phyloP scores from a whole-genome alignment of 2,797 vertebrate species.

The Platyrinchus mystaceus region DNA sequence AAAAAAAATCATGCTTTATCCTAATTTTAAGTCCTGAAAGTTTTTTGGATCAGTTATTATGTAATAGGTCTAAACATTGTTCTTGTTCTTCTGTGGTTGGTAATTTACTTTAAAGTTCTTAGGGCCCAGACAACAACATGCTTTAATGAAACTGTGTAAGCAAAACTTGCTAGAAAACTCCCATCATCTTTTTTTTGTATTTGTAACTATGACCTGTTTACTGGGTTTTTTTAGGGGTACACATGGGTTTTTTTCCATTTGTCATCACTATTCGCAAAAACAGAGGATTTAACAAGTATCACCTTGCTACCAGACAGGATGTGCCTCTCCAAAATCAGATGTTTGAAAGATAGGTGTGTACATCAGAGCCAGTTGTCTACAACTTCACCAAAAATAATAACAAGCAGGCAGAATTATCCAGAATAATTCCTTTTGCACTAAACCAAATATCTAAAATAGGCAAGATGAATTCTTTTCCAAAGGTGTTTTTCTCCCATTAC shows the following conservation, averaged over 20 bases:
- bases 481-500: background rate
- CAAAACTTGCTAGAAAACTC: background rate
- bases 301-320: background rate
- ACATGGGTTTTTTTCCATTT: background rate
- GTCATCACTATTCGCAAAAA: background rate
- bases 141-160: background rate
- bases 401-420: background rate
- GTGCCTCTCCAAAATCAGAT: background rate
- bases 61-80: background rate
- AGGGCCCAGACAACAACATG: background rate
- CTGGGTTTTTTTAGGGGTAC: background rate
- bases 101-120: background rate
- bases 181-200: background rate
- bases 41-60: background rate
- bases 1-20: accelerated
- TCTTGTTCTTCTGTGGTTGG: background rate
- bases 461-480: background rate
- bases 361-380: background rate
- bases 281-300: background rate
- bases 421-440: background rate
- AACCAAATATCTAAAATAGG: background rate
- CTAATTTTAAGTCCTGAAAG: background rate
- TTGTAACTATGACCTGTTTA: background rate
- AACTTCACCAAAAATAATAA: background rate
- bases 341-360: background rate